Conservation (phyloP, 1,140 invertebrate species). For the Conus betulinus region DNA sequence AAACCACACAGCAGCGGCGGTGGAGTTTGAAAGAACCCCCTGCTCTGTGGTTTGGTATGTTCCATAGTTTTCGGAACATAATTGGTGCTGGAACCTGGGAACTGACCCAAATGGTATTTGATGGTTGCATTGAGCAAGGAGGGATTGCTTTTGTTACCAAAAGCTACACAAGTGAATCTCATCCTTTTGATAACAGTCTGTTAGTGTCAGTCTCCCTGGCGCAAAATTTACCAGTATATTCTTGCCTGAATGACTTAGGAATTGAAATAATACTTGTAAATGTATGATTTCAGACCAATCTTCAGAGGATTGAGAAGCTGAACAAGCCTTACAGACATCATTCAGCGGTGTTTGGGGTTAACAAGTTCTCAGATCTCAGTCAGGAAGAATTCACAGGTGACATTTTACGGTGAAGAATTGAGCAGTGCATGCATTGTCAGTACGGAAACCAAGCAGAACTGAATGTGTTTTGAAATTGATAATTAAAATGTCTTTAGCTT, state of each 20-base stretch:
- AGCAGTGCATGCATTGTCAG: too few species aligned
- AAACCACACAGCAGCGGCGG: too few species aligned
- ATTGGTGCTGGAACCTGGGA: too few species aligned
- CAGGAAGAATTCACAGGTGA: slow-evolving; percentile 82
- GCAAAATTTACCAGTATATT: too few species aligned
- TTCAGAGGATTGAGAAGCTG: slow-evolving; percentile 80
- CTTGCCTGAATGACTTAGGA: neutral
- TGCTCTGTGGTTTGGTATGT: too few species aligned
- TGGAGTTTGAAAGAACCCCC: too few species aligned
- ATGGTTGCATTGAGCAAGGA: neutral
- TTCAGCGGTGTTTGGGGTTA: slow-evolving; percentile 84
- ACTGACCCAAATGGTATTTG: neutral
- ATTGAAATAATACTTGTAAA: slow-evolving; percentile 5
- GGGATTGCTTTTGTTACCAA: neutral
- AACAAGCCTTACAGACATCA: slow-evolving; percentile 79
- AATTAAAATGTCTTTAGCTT: too few species aligned
- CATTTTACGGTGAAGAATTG: neutral
- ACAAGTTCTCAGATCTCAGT: slow-evolving; percentile 85
- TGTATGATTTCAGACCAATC: slow-evolving; percentile 78
- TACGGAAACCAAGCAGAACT: too few species aligned
- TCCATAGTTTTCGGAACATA: too few species aligned
- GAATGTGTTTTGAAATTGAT: too few species aligned
- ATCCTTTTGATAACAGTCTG: neutral
- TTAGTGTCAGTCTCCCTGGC: neutral
- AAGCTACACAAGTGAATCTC: neutral